Percentiles rank a stretch among this genome's conserved stretches.
phyloP scores from a whole-genome alignment of 2,113 vertebrate genomes.

The Poicephalus meyeri region DNA sequence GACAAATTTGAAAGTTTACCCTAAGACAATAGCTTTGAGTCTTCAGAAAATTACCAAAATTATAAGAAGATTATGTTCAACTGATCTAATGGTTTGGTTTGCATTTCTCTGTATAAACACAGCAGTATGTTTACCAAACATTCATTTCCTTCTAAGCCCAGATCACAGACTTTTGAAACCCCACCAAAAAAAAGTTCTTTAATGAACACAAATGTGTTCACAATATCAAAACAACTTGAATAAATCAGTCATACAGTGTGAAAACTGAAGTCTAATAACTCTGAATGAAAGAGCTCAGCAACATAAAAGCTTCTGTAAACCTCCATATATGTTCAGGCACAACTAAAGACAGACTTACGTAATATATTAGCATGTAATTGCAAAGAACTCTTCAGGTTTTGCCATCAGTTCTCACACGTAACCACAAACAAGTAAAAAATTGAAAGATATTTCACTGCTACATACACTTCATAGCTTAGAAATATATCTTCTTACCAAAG shows the following conservation, averaged over 20 bases:
- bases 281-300: neutral
- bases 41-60: neutral
- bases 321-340: neutral
- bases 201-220: neutral
- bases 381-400: conserved; percentile 46
- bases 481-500: conserved; percentile 45
- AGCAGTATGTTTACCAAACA: conserved; percentile 63
- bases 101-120: conserved; percentile 70
- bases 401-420: conserved; percentile 65
- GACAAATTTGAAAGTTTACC: conserved; percentile 50
- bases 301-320: conserved; percentile 3
- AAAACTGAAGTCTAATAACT: neutral
- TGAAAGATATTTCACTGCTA: conserved; percentile 63
- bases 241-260: neutral
- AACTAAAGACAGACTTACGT: conserved; percentile 37
- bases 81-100: conserved; percentile 64
- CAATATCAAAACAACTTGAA: neutral
- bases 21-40: neutral
- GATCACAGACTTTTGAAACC: neutral
- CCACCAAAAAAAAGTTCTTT: neutral
- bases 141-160: conserved; percentile 16
- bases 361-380: conserved; percentile 42
- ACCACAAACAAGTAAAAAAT: conserved; percentile 55
- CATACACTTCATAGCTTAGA: conserved; percentile 25
- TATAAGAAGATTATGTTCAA: conserved; percentile 39